Percentiles rank a stretch among this genome's conserved stretches.
Evolutionary conservation across 2,888 invertebrate genomes (phyloP).

Genomic region (Eristalis tenax): DNA sequence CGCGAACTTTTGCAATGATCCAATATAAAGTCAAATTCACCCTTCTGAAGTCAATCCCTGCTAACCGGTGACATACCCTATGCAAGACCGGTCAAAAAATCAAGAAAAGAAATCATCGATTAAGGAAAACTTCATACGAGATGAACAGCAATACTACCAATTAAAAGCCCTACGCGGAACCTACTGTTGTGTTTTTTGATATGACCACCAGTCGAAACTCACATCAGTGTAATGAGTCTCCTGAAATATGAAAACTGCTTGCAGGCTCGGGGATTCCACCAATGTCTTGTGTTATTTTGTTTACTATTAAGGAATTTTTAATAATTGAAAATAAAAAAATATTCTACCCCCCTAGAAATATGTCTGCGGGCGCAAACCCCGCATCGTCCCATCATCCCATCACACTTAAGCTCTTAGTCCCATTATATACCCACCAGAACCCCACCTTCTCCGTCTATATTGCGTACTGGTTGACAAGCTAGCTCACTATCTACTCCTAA

Average conservation of each 20-base stretch:
- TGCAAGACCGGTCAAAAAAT: not conserved
- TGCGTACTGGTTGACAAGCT: too few relatives aligned
- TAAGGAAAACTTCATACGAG: constrained; percentile 16
- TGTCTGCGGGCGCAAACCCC: too few relatives aligned
- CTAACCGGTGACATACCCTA: not conserved
- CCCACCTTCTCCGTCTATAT: too few relatives aligned
- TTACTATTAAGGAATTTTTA: too few relatives aligned
- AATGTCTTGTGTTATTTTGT: too few relatives aligned
- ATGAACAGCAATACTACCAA: constrained; percentile 60
- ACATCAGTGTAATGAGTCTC: constrained; percentile 9
- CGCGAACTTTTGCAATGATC: too few relatives aligned
- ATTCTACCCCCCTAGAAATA: too few relatives aligned
- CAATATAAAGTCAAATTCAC: not conserved
- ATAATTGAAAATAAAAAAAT: too few relatives aligned
- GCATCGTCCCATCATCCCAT: too few relatives aligned
- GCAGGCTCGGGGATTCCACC: too few relatives aligned
- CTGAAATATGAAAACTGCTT: constrained; percentile 26
- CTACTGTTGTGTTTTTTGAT: constrained; percentile 36
- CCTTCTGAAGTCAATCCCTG: not conserved
- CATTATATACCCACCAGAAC: too few relatives aligned
- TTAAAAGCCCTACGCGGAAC: constrained; percentile 35
- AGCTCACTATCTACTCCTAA: not conserved
- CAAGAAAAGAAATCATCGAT: not conserved
- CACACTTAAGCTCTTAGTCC: too few relatives aligned
- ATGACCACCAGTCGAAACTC: constrained; percentile 22